Conservation (phyloP, 2,113 vertebrate species). For the Perccottus glenii region DNA sequence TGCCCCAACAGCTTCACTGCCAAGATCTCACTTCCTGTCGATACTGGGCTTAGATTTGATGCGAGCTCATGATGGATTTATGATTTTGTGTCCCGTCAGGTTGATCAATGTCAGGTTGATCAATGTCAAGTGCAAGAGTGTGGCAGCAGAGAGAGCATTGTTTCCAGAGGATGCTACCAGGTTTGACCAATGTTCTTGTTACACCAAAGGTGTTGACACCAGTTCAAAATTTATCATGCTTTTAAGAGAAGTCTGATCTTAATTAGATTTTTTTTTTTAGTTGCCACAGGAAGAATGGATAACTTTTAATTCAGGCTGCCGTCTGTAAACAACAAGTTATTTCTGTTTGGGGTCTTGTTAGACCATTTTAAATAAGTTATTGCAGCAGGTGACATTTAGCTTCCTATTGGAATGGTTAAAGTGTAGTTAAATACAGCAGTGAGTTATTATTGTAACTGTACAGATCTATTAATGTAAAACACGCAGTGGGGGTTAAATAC, state of each 20-base stretch:
- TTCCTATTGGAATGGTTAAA: constrained; percentile 6
- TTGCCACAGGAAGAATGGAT: not conserved
- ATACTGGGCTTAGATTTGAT: constrained; percentile 14
- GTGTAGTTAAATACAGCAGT: not conserved
- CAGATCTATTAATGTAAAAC: constrained; percentile 47
- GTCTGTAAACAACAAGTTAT: constrained; percentile 14
- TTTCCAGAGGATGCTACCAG: no score
- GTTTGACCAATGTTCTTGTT: no score
- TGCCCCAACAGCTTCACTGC: constrained; percentile 35
- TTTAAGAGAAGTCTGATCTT: constrained; percentile 3
- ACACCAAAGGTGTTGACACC: not conserved
- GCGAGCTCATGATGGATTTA: not conserved
- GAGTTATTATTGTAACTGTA: constrained; percentile 30
- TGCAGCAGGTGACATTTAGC: constrained; percentile 37
- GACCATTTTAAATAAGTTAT: constrained; percentile 1
- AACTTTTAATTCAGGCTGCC: not conserved
- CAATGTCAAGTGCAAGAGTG: no score
- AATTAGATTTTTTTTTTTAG: not conserved
- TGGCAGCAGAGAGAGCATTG: no score
- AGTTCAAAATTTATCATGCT: constrained; percentile 5
- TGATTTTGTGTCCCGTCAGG: no score
- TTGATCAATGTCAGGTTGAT: no score
- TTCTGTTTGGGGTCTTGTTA: not conserved
- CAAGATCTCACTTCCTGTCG: constrained; percentile 51
- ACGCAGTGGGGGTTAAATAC: constrained; percentile 62